phyloP scores from a whole-genome alignment of 2,888 invertebrate species.

The Eucera pruinosa region DNA sequence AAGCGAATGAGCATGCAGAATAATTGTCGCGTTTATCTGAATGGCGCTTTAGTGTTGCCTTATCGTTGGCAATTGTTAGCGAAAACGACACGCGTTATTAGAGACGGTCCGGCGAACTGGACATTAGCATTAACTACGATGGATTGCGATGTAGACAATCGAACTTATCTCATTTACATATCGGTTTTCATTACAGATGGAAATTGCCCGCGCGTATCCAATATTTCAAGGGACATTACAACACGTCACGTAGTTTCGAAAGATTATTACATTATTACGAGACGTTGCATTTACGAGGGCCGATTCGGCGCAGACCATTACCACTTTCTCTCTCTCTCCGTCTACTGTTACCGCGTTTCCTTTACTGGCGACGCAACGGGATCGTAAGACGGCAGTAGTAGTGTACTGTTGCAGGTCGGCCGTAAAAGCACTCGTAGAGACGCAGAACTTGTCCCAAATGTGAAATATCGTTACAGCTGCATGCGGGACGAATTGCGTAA shows the following conservation, averaged over 20 bases:
- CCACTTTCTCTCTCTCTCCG: conserved; percentile 1
- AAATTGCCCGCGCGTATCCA: conserved; percentile 44
- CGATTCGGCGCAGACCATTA: conserved; percentile 26
- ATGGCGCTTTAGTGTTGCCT: conserved; percentile 2
- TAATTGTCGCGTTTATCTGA: conserved; percentile 1
- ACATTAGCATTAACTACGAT: not conserved
- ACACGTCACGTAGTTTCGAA: conserved; percentile 30
- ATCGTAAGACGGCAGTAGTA: conserved; percentile 42
- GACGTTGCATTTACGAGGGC: conserved; percentile 17
- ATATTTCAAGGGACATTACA: conserved; percentile 44
- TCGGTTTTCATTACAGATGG: conserved; percentile 50
- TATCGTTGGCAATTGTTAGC: conserved; percentile 10
- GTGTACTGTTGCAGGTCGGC: conserved; percentile 35
- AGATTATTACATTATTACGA: conserved; percentile 47
- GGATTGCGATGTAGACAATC: conserved; percentile 18
- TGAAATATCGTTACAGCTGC: conserved; percentile 3
- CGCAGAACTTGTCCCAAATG: conserved; percentile 7
- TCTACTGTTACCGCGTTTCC: conserved; percentile 34
- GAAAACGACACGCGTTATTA: conserved; percentile 11
- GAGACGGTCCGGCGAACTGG: conserved; percentile 1
- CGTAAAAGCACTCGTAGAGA: conserved; percentile 29
- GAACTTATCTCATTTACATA: conserved; percentile 36
- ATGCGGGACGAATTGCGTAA: conserved; percentile 2
- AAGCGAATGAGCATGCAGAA: no score
- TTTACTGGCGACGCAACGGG: conserved; percentile 39